Conservation (phyloP, 23 tunicate species). For the Oikopleura dioica region DNA sequence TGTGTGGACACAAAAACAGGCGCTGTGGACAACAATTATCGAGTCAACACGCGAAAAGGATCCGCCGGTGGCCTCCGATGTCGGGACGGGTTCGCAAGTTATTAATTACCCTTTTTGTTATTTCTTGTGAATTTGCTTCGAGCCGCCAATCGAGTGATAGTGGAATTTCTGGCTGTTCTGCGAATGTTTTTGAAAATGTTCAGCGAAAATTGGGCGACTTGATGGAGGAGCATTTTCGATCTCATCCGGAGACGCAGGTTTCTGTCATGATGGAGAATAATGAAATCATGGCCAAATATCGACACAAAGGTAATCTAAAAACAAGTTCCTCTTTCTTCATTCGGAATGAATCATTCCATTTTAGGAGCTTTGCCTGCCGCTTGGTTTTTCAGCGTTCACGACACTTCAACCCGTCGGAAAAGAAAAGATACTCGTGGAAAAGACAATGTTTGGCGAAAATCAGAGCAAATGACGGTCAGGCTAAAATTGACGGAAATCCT, state of each 20-base stretch:
- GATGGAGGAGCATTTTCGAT: not conserved
- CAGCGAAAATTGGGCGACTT: not conserved
- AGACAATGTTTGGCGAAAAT: too few relatives aligned
- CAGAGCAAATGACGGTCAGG: too few relatives aligned
- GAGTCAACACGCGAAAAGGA: not conserved
- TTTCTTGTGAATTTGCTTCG: not conserved
- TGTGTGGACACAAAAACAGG: not conserved
- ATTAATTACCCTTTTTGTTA: too few relatives aligned
- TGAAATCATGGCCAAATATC: not conserved
- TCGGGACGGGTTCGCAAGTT: too few relatives aligned
- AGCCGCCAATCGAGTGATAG: not conserved
- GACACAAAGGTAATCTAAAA: not conserved
- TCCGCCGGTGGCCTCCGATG: too few relatives aligned
- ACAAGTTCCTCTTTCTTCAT: not conserved
- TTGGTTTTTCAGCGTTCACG: not conserved
- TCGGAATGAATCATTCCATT: not conserved
- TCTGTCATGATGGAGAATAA: not conserved
- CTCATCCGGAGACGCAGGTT: not conserved
- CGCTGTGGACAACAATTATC: not conserved
- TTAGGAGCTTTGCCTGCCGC: not conserved
- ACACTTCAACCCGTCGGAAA: too few relatives aligned
- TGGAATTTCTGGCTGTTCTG: not conserved
- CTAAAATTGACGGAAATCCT: too few relatives aligned
- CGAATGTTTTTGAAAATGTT: not conserved
- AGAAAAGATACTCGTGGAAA: too few relatives aligned